Evolutionary conservation across 2,888 invertebrate species (phyloP).

Genomic region (Sphinx pinastri): DNA sequence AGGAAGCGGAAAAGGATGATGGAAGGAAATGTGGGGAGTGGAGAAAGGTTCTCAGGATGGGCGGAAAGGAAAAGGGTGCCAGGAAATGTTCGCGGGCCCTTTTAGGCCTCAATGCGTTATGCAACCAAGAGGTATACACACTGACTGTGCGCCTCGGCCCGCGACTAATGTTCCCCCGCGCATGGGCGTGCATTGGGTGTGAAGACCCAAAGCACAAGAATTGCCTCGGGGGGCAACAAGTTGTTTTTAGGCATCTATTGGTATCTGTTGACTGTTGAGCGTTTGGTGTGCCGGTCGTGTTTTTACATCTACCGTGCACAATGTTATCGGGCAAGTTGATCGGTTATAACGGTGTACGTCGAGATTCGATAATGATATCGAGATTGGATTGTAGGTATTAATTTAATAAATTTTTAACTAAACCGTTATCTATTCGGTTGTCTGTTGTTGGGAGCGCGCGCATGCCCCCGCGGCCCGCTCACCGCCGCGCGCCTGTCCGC

Average conservation of each 20-base stretch:
- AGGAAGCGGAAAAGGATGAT: no score
- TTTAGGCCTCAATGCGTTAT: no score
- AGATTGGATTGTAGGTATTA: constrained; percentile 49
- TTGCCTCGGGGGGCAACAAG: no score
- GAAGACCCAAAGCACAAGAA: no score
- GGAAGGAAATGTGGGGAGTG: no score
- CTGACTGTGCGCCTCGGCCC: no score
- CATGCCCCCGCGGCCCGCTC: constrained; percentile 42
- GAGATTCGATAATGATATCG: constrained; percentile 56
- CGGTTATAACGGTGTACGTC: constrained; percentile 52
- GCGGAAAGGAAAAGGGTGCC: no score
- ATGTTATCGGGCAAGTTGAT: constrained; percentile 46
- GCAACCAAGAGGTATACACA: no score
- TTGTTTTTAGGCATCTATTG: constrained; percentile 45
- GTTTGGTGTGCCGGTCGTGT: background rate
- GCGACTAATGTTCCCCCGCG: no score
- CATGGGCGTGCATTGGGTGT: no score
- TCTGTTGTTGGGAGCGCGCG: constrained; percentile 42
- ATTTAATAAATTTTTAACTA: constrained; percentile 54
- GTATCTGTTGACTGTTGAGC: background rate
- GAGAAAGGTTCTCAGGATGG: no score
- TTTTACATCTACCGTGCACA: constrained; percentile 21
- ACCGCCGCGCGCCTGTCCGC: constrained; percentile 34
- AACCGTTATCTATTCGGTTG: constrained; percentile 57
- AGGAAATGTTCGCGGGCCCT: no score